A percentile compares a stretch with the other conserved stretches of the same genome.
Evolutionary conservation across 2,113 vertebrate species (phyloP).

Genomic region (Aegithalos caudatus): DNA sequence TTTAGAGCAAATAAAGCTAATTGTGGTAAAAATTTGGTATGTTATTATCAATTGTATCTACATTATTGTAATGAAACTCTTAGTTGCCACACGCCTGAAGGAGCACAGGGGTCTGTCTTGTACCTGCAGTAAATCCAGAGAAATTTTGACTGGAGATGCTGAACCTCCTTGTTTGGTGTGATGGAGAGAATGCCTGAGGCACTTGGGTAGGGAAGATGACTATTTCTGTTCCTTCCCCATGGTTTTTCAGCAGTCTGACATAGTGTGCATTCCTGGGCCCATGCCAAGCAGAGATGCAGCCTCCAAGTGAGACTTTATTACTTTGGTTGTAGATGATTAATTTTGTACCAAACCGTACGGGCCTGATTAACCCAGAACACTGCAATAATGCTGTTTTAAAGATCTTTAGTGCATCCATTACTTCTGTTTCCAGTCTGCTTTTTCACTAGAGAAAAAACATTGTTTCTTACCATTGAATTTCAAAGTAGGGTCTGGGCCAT

Average conservation of each 20-base stretch:
- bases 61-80: constrained; percentile 23
- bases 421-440: neutral
- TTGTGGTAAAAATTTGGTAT: neutral
- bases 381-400: constrained; percentile 27
- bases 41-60: neutral
- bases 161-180: constrained; percentile 19
- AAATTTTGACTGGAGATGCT: neutral
- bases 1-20: constrained; percentile 40
- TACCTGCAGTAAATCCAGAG: neutral
- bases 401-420: neutral
- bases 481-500: neutral
- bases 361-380: constrained; percentile 18
- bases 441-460: neutral
- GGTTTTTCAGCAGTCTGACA: constrained; percentile 18
- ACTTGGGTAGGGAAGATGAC: neutral
- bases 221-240: constrained; percentile 25
- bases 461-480: neutral
- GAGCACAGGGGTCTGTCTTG: neutral
- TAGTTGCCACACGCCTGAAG: neutral
- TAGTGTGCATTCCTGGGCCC: constrained; percentile 9
- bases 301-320: constrained; percentile 40
- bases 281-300: constrained; percentile 11
- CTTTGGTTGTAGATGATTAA: constrained; percentile 42
- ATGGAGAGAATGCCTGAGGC: constrained; percentile 14
- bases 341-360: constrained; percentile 28